Percentiles rank a stretch among this genome's conserved stretches.
phyloP scores from a whole-genome alignment of 2,113 vertebrate genomes.

The Ranitomeya imitator region DNA sequence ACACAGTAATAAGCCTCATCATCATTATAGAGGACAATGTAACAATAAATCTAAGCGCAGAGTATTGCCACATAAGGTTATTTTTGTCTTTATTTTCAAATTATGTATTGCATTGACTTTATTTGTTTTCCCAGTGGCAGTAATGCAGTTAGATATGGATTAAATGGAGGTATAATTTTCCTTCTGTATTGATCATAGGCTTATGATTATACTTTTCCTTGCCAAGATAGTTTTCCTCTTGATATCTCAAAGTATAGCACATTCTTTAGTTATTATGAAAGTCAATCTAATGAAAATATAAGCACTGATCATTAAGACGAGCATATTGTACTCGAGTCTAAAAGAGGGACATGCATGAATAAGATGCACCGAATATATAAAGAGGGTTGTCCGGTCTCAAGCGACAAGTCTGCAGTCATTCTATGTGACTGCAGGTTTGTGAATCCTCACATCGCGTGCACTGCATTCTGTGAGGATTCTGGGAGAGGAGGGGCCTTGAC shows the following conservation, averaged over 20 bases:
- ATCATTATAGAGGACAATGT: background rate
- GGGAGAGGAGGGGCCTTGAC: no score
- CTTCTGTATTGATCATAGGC: slow-evolving; percentile 33
- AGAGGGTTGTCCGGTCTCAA: no score
- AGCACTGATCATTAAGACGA: no score
- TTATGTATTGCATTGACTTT: slow-evolving; percentile 30
- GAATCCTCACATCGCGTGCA: no score
- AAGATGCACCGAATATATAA: no score
- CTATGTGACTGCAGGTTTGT: no score
- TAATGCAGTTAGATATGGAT: slow-evolving; percentile 41
- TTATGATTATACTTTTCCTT: slow-evolving; percentile 1
- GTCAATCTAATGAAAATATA: background rate
- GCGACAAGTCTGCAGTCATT: no score
- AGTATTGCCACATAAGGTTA: background rate
- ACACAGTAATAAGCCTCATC: slow-evolving; percentile 4
- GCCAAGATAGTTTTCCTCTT: slow-evolving; percentile 30
- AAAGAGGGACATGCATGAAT: no score
- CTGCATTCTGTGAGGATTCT: no score
- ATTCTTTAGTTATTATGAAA: background rate
- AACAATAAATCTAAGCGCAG: background rate
- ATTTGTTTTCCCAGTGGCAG: background rate
- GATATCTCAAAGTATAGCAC: background rate
- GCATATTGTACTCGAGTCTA: no score
- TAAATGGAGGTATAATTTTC: slow-evolving; percentile 36
- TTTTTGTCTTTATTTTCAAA: background rate